Evolutionary conservation across 2,888 invertebrate species (phyloP).

Genomic region (Drosophila anomelani): DNA sequence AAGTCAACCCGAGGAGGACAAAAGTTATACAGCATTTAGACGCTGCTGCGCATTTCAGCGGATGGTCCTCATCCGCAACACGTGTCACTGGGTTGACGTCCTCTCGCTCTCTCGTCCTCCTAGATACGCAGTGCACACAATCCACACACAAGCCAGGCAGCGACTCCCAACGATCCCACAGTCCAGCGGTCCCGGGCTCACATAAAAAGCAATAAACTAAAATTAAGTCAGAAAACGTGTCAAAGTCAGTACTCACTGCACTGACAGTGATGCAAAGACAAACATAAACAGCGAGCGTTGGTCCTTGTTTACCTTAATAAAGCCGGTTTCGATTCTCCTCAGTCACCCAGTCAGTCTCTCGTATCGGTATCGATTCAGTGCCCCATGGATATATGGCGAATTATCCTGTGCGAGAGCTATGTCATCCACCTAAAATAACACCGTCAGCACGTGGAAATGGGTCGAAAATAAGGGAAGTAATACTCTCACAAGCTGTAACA

Average conservation of each 20-base stretch:
- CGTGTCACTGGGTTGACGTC: constrained; percentile 68
- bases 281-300: constrained; percentile 75
- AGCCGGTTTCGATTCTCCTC: constrained; percentile 46
- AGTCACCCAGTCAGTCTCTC: constrained; percentile 8
- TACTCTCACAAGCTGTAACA: neutral
- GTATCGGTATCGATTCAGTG: constrained; percentile 16
- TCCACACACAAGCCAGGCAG: constrained; percentile 20
- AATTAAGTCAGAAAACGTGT: constrained; percentile 83
- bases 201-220: constrained; percentile 81
- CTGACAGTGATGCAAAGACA: constrained; percentile 78
- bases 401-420: constrained; percentile 32
- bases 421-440: constrained; percentile 26
- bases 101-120: constrained; percentile 25
- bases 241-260: constrained; percentile 82
- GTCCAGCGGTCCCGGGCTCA: constrained; percentile 22
- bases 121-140: constrained; percentile 41
- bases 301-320: constrained; percentile 75
- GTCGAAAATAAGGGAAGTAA: constrained; percentile 19
- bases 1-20: constrained; percentile 70
- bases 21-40: constrained; percentile 49
- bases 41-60: constrained; percentile 54
- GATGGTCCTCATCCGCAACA: constrained; percentile 80
- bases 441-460: constrained; percentile 23
- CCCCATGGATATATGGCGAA: constrained; percentile 28
- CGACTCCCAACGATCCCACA: constrained; percentile 15